A percentile compares a stretch with the other conserved stretches of the same genome.
These are phyloP conservation scores for Triplophysa bombifrons DNA, from an alignment of 2,797 vertebrate genomes.

Conservation along the genomic window DNA sequence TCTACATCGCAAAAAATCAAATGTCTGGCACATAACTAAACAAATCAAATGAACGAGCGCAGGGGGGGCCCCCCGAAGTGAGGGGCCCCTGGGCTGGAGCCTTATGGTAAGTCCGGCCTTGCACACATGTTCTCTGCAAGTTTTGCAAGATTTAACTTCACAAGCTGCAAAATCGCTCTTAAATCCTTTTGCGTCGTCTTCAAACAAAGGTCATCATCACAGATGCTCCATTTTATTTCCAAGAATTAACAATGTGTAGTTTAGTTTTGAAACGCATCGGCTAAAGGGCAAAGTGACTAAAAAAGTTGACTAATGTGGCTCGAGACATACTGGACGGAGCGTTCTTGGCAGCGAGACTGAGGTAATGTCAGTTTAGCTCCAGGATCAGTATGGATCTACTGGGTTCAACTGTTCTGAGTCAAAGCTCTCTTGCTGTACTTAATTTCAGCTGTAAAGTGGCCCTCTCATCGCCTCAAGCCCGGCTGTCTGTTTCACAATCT, in stretches of 20 bases:
- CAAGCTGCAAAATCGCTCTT: too few relatives aligned
- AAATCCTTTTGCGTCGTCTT: not conserved
- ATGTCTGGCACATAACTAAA: too few relatives aligned
- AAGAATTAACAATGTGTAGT: not conserved
- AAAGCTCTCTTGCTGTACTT: conserved; percentile 42
- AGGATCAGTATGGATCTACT: conserved; percentile 42
- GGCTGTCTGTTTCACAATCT: conserved; percentile 54
- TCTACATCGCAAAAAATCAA: too few relatives aligned
- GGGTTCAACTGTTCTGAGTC: conserved; percentile 37
- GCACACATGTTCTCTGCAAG: too few relatives aligned
- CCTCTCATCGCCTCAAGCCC: conserved; percentile 38
- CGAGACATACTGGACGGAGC: conserved; percentile 2
- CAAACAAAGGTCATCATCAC: not conserved
- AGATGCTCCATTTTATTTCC: not conserved
- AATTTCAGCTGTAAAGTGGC: conserved; percentile 52
- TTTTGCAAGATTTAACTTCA: too few relatives aligned
- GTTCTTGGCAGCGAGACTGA: conserved; percentile 1
- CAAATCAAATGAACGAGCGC: too few relatives aligned
- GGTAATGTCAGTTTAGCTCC: conserved; percentile 27
- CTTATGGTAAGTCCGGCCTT: too few relatives aligned
- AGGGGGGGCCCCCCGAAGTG: too few relatives aligned
- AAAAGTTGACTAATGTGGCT: not conserved
- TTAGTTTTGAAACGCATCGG: not conserved
- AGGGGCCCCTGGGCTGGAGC: too few relatives aligned
- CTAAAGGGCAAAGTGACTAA: conserved; percentile 1